Evolutionary conservation across 2,888 invertebrate species (phyloP), one percentile per base, ranked within the genome.

Genomic region (Therioaphis trifolii): DNA sequence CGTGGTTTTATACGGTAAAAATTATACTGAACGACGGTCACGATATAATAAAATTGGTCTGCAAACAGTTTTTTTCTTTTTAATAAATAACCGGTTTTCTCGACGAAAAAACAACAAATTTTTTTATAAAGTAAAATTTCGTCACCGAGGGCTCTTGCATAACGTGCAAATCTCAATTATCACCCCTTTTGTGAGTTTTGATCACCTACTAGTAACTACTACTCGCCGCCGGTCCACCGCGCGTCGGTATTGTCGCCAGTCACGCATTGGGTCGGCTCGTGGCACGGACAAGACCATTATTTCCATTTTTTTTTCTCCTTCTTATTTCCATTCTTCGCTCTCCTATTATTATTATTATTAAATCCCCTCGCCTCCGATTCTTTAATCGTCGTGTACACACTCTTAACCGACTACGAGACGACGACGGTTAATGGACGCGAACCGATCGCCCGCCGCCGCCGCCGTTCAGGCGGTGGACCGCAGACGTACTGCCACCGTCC

Each of bases 271-370:
- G 49, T 71, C 80, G 72, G 80, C 80, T 82, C 80, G 80, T 82
- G 80, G 80, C 80, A 82, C 72, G 72, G 24, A 72, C 80, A 72
- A 82, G 74, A 72, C 72, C 49, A 82, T 82, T 82, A 82, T 82
- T 74, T 63, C 24, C 24, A 63, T 21, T 55, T 46, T 78, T 77
- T 78, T 77, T 24, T n/a, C 11, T 52, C 5, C 21, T 9, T 72
- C 14, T 72, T 29, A 27, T 52, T 63, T 66, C 52, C 21, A 66
- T 77, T 77, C 21, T 77, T 77, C 66, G 21, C 18, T 52, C 18
- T 68, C 14, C 78, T 68, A 68, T 68, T 52, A 63, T 55, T 35
- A 35, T 68, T 35, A 35, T 66, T 78, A 66, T 77, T 63, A 46
- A 29, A n/a, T n/a, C 21, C 27, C 63, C 24, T 21, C n/a, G 40